Conservation (phyloP, 1,140 invertebrate species). For the Paramacrobiotus metropolitanus region DNA sequence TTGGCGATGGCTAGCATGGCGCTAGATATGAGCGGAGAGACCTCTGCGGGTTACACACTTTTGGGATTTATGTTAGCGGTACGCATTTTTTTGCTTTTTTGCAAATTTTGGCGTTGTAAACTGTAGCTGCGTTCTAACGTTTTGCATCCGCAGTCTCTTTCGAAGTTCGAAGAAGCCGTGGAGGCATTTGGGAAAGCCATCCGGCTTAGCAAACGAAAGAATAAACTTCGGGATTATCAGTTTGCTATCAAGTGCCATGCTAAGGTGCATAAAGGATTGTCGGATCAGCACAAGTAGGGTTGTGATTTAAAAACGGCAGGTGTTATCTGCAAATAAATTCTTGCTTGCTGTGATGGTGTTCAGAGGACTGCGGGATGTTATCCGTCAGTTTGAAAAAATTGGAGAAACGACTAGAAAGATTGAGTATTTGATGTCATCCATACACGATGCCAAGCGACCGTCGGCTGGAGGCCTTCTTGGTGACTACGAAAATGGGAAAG, state of each 20-base stretch:
- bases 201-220: neutral
- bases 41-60: neutral
- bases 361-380: neutral
- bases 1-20: slow-evolving; percentile 45
- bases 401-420: neutral
- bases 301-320: neutral
- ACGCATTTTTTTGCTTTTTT: neutral
- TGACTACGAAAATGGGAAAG: neutral
- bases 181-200: neutral
- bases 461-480: neutral
- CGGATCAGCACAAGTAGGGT: neutral
- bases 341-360: neutral
- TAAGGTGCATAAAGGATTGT: neutral
- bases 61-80: neutral
- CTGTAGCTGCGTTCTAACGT: neutral
- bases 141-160: neutral
- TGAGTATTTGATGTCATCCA: neutral
- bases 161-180: neutral
- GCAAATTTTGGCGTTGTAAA: neutral
- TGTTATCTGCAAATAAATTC: neutral
- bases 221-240: neutral
- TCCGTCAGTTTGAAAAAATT: neutral
- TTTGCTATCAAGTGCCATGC: neutral
- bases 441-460: neutral
- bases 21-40: slow-evolving; percentile 44